Evolutionary conservation across 2,113 vertebrate species (phyloP).

Genomic region (Microtus oregoni): DNA sequence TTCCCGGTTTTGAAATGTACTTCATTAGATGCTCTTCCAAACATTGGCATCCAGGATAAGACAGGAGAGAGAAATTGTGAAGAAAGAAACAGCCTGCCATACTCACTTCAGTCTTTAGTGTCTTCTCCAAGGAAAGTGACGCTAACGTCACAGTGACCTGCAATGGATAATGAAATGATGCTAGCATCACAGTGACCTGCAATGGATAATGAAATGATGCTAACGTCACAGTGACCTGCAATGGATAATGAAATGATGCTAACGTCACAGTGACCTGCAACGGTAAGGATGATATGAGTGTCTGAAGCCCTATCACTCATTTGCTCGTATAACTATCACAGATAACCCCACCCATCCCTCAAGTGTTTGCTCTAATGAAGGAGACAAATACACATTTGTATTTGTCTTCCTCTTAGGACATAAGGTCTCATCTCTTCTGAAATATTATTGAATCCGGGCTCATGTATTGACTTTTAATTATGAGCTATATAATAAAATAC

Average conservation of each 20-base stretch:
- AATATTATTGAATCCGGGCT: neutral
- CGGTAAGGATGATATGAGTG: neutral
- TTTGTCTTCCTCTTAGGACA: neutral
- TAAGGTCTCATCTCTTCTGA: neutral
- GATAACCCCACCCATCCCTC: fast-evolving
- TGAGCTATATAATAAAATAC: neutral
- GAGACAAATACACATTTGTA: neutral
- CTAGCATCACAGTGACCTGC: too few relatives aligned
- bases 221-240: neutral
- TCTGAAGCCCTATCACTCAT: neutral
- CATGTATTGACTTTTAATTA: neutral
- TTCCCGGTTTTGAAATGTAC: neutral
- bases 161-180: too few relatives aligned
- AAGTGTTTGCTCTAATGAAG: neutral
- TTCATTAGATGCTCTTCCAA: neutral
- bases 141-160: neutral
- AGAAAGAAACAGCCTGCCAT: neutral
- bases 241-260: neutral
- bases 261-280: neutral
- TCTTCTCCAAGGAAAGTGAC: neutral
- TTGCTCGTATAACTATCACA: neutral
- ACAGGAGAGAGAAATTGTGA: neutral
- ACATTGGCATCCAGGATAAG: neutral
- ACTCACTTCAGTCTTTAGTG: neutral
- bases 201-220: too few relatives aligned